Conservation (phyloP, 2,888 invertebrate genomes). For the Andrena haemorrhoa region DNA sequence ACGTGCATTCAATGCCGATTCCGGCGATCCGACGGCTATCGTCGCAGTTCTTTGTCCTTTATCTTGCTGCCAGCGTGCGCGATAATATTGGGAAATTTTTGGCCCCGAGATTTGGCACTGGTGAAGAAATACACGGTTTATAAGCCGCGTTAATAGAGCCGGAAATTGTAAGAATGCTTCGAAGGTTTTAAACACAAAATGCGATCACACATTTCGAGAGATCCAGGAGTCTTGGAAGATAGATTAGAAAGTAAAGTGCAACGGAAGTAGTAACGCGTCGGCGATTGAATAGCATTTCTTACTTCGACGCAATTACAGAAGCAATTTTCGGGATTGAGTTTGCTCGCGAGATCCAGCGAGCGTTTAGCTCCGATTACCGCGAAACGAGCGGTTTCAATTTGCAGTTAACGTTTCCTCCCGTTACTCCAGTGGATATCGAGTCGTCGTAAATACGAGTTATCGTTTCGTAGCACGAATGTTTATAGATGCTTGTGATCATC, state of each 20-base stretch:
- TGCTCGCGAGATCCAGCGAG: background rate
- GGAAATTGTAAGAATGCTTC: too few relatives aligned
- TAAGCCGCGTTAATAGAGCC: too few relatives aligned
- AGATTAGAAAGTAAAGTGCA: background rate
- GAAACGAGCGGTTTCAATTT: slow-evolving; percentile 1
- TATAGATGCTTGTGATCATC: slow-evolving; percentile 46
- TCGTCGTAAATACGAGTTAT: slow-evolving; percentile 26
- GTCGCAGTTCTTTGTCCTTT: slow-evolving; percentile 28
- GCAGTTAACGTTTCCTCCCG: slow-evolving; percentile 14
- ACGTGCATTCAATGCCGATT: slow-evolving; percentile 44
- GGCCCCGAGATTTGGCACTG: background rate
- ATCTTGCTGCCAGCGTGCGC: slow-evolving; percentile 5
- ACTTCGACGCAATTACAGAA: background rate
- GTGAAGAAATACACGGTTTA: too few relatives aligned
- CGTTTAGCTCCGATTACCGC: slow-evolving; percentile 1
- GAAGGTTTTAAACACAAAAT: too few relatives aligned
- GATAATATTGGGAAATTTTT: background rate
- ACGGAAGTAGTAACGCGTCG: background rate
- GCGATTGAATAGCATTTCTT: slow-evolving; percentile 2
- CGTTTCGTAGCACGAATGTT: slow-evolving; percentile 21
- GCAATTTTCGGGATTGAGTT: slow-evolving; percentile 16
- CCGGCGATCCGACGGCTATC: slow-evolving; percentile 23
- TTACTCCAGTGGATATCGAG: background rate
- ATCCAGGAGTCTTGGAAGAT: background rate
- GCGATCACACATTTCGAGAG: too few relatives aligned